Conservation (phyloP, 2,113 vertebrate species). For the Suncus etruscus region DNA sequence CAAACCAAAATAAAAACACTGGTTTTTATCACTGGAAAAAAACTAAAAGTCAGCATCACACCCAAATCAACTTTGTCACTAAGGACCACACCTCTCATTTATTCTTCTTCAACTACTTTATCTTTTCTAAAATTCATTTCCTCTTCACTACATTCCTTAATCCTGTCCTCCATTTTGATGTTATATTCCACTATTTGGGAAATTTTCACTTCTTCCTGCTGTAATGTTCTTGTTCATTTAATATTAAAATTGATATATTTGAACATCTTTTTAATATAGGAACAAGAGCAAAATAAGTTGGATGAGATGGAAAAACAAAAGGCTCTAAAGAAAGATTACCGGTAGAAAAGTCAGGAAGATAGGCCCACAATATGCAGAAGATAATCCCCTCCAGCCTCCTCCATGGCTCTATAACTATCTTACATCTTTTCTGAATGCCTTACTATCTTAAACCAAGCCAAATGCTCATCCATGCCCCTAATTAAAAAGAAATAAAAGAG, state of each 20-base stretch:
- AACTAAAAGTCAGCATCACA: not conserved
- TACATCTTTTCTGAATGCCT: too few relatives aligned
- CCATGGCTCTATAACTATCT: too few relatives aligned
- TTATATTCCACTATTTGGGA: not conserved
- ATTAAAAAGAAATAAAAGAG: too few relatives aligned
- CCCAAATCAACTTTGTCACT: not conserved
- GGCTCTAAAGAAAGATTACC: too few relatives aligned
- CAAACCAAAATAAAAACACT: not conserved
- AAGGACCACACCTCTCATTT: not conserved
- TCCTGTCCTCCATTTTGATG: not conserved
- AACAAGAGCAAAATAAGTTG: too few relatives aligned
- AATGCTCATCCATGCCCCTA: too few relatives aligned
- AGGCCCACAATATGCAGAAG: too few relatives aligned
- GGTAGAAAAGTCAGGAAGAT: too few relatives aligned
- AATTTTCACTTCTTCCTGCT: not conserved
- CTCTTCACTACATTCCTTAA: not conserved
- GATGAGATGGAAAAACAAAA: too few relatives aligned
- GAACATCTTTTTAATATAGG: not conserved
- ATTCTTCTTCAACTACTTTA: not conserved
- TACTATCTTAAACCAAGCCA: too few relatives aligned
- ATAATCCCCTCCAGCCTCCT: too few relatives aligned
- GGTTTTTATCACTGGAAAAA: not conserved
- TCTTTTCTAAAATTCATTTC: not conserved
- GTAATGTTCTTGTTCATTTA: not conserved
- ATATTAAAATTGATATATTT: not conserved